Conservation (phyloP, 2,797 vertebrate genomes). For the Mionectes olivaceus region DNA sequence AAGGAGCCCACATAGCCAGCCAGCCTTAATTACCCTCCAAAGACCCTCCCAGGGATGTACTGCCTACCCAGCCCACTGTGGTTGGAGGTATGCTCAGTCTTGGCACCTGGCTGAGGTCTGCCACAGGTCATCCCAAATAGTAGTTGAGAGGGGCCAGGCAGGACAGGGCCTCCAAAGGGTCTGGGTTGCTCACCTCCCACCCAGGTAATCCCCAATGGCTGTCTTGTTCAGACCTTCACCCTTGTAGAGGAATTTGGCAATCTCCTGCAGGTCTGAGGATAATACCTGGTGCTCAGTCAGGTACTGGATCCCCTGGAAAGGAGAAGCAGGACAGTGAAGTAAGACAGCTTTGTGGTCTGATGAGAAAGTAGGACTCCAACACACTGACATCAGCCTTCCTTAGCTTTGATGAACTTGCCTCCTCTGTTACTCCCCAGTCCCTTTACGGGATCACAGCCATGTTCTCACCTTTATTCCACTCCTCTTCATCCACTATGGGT, state of each 20-base stretch:
- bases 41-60: not conserved
- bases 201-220: conserved; percentile 91
- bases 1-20: not conserved
- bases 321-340: not conserved
- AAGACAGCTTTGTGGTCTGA: not conserved
- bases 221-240: conserved; percentile 95
- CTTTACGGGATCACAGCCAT: not conserved
- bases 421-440: not conserved
- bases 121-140: not conserved
- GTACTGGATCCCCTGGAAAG: conserved; percentile 86
- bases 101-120: not conserved
- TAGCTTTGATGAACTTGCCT: not conserved
- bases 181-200: conserved; percentile 84
- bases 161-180: not conserved
- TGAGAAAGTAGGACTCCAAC: not conserved
- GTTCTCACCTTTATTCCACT: not conserved
- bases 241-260: conserved; percentile 91
- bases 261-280: conserved; percentile 73
- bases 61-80: not conserved
- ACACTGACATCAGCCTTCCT: not conserved
- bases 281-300: conserved; percentile 85
- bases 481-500: not conserved
- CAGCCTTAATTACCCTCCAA: not conserved
- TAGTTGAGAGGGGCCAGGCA: not conserved
- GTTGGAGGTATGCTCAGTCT: not conserved